Evolutionary conservation across 2,113 vertebrate species (phyloP), one percentile per base, ranked within the genome.

Genomic region (Formicarius rufipectus): DNA sequence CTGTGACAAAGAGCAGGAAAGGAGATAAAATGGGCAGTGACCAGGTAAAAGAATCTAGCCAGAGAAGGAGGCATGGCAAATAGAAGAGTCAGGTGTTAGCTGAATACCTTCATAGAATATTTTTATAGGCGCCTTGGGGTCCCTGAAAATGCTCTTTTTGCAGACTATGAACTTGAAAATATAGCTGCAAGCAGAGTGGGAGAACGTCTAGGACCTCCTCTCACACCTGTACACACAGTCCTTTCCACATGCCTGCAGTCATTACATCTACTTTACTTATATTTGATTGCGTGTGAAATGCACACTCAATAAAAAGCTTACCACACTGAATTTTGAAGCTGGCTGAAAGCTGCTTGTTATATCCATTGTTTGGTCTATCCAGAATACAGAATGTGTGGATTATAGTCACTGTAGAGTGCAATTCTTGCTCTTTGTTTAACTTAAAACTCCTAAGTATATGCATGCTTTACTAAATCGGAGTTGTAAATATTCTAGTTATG

Each of bases 101-200:
- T 53, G n/a, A 47, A 5, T 59, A 31, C 28, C 16, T 84, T 89
- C 4, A 40, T n/a, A 5, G 23, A 28, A 47, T 33, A 24, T 40
- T 56, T 75, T 40, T 16, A 28, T 44, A 33, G 11, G 10, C 16
- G 12, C 3, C 30, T 0, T 0, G 20, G 21, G 7, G 15, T 20
- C 24, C 45, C 14, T 39, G 45, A 74, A 68, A 88, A 66, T 28
- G 17, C 6, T n/a, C 3, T 58, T 78, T 81, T 78, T 71, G 24
- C 37, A 62, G 37, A 62, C 47, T 19, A 33, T 12, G 5, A 47
- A 37, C 60, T 39, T 58, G 45, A 74, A 90, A 73, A 63, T 37
- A 33, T 49, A 82, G 24, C 42, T 88, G 47, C 69, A 55, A 44
- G 31, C 12, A 77, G 33, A 59, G 16, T 37, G 14, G 28, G 31